A percentile compares a stretch with the other conserved stretches of the same genome.
These are phyloP conservation scores for Drosophila sproati DNA, from an alignment of 1,140 invertebrate species.

Conservation along the genomic window DNA sequence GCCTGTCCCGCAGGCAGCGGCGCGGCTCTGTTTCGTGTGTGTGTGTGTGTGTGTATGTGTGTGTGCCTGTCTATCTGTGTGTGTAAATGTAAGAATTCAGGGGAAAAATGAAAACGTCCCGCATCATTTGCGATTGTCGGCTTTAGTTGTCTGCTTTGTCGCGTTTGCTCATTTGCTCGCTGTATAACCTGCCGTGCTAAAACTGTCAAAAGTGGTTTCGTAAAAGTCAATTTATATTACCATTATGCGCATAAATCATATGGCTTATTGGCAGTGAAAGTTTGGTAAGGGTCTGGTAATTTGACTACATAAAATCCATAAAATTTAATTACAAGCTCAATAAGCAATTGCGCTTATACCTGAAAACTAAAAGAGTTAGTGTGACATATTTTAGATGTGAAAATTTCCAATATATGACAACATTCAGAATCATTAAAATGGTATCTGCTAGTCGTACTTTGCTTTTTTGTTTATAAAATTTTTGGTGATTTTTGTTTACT, in stretches of 20 bases:
- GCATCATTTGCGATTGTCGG: slow-evolving; percentile 70
- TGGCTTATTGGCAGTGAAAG: neutral
- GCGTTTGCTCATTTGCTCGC: slow-evolving; percentile 44
- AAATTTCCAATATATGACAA: too few relatives aligned
- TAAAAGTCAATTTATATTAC: too few relatives aligned
- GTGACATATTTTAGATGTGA: too few relatives aligned
- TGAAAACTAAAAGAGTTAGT: too few relatives aligned
- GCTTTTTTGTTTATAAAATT: slow-evolving; percentile 12
- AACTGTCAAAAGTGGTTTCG: slow-evolving; percentile 3
- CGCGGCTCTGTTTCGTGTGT: slow-evolving; percentile 5
- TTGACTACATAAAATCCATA: too few relatives aligned
- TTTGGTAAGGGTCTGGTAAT: neutral
- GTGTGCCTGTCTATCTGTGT: slow-evolving; percentile 23
- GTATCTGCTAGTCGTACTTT: slow-evolving; percentile 1
- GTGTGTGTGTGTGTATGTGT: slow-evolving; percentile 23
- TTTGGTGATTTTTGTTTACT: slow-evolving; percentile 61
- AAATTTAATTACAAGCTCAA: too few relatives aligned
- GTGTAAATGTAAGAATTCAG: slow-evolving; percentile 11
- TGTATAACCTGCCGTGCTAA: slow-evolving; percentile 28
- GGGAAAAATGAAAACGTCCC: slow-evolving; percentile 63
- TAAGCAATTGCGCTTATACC: too few relatives aligned
- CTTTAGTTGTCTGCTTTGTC: slow-evolving; percentile 57
- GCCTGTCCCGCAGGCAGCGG: slow-evolving; percentile 38
- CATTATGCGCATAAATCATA: too few relatives aligned
- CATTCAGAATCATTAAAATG: neutral